phyloP scores from a whole-genome alignment of 2,888 invertebrate genomes.

The Dysmachus trigonus region DNA sequence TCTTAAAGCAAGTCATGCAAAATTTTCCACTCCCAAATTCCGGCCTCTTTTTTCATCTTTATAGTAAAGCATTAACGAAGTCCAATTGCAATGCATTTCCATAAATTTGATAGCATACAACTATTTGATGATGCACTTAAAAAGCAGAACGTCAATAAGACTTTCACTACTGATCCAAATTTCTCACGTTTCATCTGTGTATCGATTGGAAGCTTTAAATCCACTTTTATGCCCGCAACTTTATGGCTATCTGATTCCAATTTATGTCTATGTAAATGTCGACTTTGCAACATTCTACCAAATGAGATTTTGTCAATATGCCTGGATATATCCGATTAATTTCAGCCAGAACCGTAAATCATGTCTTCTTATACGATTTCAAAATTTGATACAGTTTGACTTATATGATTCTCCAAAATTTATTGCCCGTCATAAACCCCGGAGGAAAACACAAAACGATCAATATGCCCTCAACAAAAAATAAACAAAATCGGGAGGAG shows the following conservation, averaged over 20 bases:
- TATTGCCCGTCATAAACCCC: slow-evolving; percentile 9
- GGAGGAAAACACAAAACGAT: slow-evolving; percentile 22
- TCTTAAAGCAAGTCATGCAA: not conserved
- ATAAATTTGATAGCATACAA: not conserved
- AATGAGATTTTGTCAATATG: not conserved
- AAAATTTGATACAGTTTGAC: slow-evolving; percentile 46
- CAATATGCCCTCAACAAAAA: slow-evolving; percentile 1
- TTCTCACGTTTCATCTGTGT: not conserved
- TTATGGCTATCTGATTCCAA: not conserved
- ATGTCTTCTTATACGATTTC: slow-evolving; percentile 34
- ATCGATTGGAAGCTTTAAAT: not conserved
- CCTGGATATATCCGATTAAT: slow-evolving; percentile 15
- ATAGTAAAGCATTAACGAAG: not conserved
- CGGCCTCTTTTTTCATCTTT: not conserved
- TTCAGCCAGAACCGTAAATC: slow-evolving; percentile 20
- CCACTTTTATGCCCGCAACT: not conserved
- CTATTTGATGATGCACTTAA: not conserved
- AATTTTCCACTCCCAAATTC: not conserved
- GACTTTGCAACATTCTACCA: slow-evolving; percentile 11
- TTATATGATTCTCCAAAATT: slow-evolving; percentile 41
- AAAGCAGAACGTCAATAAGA: not conserved
- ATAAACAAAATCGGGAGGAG: not conserved
- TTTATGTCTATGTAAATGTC: slow-evolving; percentile 9
- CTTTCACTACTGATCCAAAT: not conserved
- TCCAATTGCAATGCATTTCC: not conserved